These are phyloP conservation scores for Lycocorax pyrrhopterus DNA, from an alignment of 2,113 vertebrate genomes.

Conservation along the genomic window DNA sequence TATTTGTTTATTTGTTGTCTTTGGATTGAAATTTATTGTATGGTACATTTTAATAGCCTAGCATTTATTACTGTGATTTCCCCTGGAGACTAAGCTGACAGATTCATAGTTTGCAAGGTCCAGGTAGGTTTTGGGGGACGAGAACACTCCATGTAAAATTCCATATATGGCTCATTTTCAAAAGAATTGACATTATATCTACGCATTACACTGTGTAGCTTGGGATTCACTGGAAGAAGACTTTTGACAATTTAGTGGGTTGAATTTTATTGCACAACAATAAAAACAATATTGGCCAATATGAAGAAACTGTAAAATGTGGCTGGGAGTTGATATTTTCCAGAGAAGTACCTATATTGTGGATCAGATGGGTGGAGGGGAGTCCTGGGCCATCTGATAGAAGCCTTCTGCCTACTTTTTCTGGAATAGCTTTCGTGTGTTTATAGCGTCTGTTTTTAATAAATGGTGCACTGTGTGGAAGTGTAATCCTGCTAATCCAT, in stretches of 20 bases:
- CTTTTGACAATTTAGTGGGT: not conserved
- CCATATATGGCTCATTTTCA: not conserved
- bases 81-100: not conserved
- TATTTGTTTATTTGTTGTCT: not conserved
- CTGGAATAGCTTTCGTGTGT: not conserved
- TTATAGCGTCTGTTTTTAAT: not conserved
- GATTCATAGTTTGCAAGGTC: not conserved
- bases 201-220: not conserved
- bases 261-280: not conserved
- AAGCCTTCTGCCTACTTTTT: not conserved
- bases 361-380: not conserved
- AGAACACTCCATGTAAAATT: not conserved
- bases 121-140: not conserved
- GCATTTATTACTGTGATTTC: not conserved
- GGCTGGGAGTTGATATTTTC: not conserved
- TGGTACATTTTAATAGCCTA: not conserved
- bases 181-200: not conserved
- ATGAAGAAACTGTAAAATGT: not conserved
- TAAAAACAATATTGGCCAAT: not conserved
- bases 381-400: not conserved
- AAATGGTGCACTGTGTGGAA: not conserved
- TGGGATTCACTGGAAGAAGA: not conserved
- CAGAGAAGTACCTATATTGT: not conserved
- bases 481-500: not conserved
- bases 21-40: not conserved